Conservation (phyloP, 2,888 invertebrate species). For the Melitaea athalia region DNA sequence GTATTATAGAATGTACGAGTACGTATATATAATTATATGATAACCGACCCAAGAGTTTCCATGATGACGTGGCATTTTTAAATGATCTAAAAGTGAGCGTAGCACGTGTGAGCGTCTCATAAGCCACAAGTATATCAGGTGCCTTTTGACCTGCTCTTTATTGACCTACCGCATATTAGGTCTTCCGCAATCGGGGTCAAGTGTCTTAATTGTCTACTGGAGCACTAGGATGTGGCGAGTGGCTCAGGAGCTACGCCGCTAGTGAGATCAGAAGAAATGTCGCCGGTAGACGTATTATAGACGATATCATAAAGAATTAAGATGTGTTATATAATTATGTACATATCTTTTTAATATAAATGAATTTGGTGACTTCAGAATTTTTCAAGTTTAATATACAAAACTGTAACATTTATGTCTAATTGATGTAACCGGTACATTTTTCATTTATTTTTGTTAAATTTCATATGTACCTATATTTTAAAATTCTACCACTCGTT, state of each 20-base stretch:
- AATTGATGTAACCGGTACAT: no score
- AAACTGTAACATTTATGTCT: no score
- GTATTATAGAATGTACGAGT: no score
- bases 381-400: no score
- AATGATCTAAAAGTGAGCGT: conserved; percentile 21
- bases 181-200: conserved; percentile 61
- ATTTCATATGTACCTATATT: no score
- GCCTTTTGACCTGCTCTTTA: conserved; percentile 54
- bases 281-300: no score
- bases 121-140: conserved; percentile 42
- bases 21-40: no score
- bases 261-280: background rate
- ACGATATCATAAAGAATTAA: background rate
- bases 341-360: background rate
- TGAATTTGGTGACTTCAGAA: no score
- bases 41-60: background rate
- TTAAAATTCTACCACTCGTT: no score
- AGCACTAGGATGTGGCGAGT: conserved; percentile 41
- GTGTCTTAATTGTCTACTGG: conserved; percentile 66
- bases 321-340: background rate
- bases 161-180: conserved; percentile 57
- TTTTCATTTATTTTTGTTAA: no score
- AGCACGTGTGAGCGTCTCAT: conserved; percentile 30
- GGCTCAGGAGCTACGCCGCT: conserved; percentile 26
- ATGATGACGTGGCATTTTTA: background rate